These are phyloP conservation scores for Diarsia brunnea DNA, from an alignment of 2,888 invertebrate species.

Conservation along the genomic window DNA sequence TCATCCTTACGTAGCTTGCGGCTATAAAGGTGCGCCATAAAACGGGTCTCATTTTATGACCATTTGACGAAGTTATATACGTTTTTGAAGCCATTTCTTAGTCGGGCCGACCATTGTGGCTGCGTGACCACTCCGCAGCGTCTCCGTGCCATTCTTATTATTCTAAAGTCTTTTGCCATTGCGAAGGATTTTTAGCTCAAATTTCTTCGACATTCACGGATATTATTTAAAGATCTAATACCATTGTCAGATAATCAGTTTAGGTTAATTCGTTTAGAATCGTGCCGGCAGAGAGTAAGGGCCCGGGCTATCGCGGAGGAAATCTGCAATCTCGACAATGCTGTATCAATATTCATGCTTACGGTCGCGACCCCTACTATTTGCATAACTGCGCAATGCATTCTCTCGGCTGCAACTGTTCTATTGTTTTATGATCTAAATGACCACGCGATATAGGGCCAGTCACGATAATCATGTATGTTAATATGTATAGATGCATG, in stretches of 20 bases:
- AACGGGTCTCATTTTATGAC: slow-evolving; percentile 89
- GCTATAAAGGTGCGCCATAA: slow-evolving; percentile 89
- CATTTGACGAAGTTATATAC: slow-evolving; percentile 89
- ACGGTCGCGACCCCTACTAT: slow-evolving; percentile 89
- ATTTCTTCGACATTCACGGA: slow-evolving; percentile 67
- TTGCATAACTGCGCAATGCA: slow-evolving; percentile 90
- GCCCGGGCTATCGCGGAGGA: slow-evolving; percentile 82
- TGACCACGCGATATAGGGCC: slow-evolving; percentile 88
- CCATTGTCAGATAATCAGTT: slow-evolving; percentile 81
- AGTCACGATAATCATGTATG: slow-evolving; percentile 89
- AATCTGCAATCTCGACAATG: slow-evolving; percentile 89
- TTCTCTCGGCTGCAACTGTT: slow-evolving; percentile 88
- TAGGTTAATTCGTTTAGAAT: slow-evolving; percentile 84
- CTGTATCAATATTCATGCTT: slow-evolving; percentile 90
- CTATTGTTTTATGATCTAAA: slow-evolving; percentile 91
- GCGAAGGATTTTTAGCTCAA: slow-evolving; percentile 71
- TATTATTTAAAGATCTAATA: slow-evolving; percentile 76
- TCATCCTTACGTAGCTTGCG: slow-evolving; percentile 85
- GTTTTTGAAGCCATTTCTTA: slow-evolving; percentile 88
- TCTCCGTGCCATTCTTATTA: slow-evolving; percentile 80
- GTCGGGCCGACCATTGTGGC: slow-evolving; percentile 83
- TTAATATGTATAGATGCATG: slow-evolving; percentile 79
- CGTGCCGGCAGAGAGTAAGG: slow-evolving; percentile 85
- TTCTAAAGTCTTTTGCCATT: slow-evolving; percentile 77
- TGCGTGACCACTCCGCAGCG: slow-evolving; percentile 81